Evolutionary conservation across 1,140 invertebrate species (phyloP).

Genomic region (Oreohelix idahoensis): DNA sequence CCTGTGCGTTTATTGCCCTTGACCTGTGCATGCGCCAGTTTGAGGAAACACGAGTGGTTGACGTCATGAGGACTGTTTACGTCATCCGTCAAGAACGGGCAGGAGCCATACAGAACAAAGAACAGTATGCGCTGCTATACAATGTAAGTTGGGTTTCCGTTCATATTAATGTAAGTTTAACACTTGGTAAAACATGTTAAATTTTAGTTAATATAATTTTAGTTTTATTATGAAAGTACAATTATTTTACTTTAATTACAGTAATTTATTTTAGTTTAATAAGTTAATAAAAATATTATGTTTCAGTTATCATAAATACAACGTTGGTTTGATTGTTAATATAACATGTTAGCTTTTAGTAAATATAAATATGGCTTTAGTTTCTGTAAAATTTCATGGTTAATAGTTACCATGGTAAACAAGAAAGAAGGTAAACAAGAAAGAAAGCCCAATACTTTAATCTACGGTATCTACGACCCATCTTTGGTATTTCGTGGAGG

Average conservation of each 20-base stretch:
- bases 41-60: constrained; percentile 83
- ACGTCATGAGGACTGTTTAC: constrained; percentile 88
- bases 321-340: not conserved
- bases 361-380: too few relatives aligned
- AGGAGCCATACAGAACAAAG: constrained; percentile 87
- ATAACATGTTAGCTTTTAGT: too few relatives aligned
- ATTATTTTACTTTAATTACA: not conserved
- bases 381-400: too few relatives aligned
- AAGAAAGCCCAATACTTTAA: too few relatives aligned
- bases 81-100: constrained; percentile 87
- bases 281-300: not conserved
- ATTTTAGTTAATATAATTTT: not conserved
- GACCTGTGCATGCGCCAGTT: constrained; percentile 89
- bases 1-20: constrained; percentile 88
- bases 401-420: too few relatives aligned
- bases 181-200: not conserved
- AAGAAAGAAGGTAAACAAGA: too few relatives aligned
- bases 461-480: too few relatives aligned
- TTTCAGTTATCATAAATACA: not conserved
- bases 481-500: too few relatives aligned
- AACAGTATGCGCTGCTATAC: constrained; percentile 82
- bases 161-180: not conserved
- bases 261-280: not conserved
- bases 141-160: constrained; percentile 71
- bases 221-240: not conserved